Evolutionary conservation across 2,888 invertebrate species (phyloP), one percentile per base, ranked within the genome.

Genomic region (Phorcus lineatus): DNA sequence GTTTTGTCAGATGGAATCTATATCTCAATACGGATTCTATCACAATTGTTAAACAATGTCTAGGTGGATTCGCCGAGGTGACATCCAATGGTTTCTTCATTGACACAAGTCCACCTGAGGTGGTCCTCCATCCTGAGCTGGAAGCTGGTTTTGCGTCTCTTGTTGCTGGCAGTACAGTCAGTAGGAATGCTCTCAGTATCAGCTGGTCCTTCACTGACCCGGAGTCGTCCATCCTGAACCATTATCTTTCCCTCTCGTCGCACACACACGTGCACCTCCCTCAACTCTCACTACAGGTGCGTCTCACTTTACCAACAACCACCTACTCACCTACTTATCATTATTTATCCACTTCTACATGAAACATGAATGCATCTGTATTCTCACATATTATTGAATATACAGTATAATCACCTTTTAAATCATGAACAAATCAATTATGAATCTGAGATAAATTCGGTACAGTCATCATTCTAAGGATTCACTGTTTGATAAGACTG

Each of bases 51-150:
- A 4, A 4, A 36, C 7, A 1, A 47, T 13, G 4, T 47, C 11
- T 28, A 80, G 82, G 81, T 17, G 67, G 78, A 28, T 81, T 31
- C 24, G 78, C 82, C 19, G 83, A 81, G 22, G 81, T 81, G 1
- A 81, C 82, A 2, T 88, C 88, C 3, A 84, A 87, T 74, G 88
- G 88, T 6, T 85, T 88, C 19, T 53, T 75, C 9, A 80, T 87
- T 11, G 87, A 86, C 57, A 79, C 19, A 3, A 80, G 83, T n/a
- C 75, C 81, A 11, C 87, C 88, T 1, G 79, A 77, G 17, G 81
- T 84, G 16, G 54, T 36, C 52, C 17, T 47, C 13, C 36, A 22
- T 17, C 78, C 80, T 4, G 54, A 57, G 9, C 57, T 83, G 52
- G 79, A 81, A 4, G 55, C 52, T 0, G 82, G 82, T 13, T 78